Percentiles rank a stretch among this genome's conserved stretches.
phyloP scores from a whole-genome alignment of 1,140 invertebrate species.

The Tribolium castaneum region DNA sequence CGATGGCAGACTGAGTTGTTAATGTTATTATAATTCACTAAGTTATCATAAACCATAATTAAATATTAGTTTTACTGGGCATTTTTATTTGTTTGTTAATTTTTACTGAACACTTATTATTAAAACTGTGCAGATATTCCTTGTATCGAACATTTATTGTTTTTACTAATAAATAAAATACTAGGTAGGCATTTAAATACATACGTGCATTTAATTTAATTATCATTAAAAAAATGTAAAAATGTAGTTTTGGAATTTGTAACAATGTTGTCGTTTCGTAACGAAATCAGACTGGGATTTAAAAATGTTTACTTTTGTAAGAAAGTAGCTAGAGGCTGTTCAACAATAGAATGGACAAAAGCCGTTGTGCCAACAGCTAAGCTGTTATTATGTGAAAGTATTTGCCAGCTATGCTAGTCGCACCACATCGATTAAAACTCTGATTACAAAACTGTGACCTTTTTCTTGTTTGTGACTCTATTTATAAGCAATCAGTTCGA shows the following conservation, averaged over 20 bases:
- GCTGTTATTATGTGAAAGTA: slow-evolving; percentile 25
- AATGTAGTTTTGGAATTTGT: neutral
- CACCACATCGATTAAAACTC: neutral
- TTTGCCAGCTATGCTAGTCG: neutral
- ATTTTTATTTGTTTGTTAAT: too few species aligned
- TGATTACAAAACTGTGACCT: neutral
- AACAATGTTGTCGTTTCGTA: neutral
- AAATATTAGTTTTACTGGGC: too few species aligned
- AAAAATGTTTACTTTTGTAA: neutral
- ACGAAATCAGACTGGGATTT: neutral
- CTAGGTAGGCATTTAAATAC: too few species aligned
- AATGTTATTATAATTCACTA: too few species aligned
- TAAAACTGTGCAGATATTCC: too few species aligned
- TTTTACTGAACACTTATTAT: too few species aligned
- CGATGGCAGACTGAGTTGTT: too few species aligned
- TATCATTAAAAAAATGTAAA: too few species aligned
- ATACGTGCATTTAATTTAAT: too few species aligned
- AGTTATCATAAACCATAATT: too few species aligned
- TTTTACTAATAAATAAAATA: too few species aligned
- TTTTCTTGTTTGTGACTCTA: neutral
- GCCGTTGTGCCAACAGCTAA: neutral
- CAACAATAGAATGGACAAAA: slow-evolving; percentile 29
- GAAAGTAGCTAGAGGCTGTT: neutral
- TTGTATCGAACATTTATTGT: too few species aligned
- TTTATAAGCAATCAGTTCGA: neutral